phyloP scores from a whole-genome alignment of 2,888 invertebrate genomes.

The Cheilosia variabilis region DNA sequence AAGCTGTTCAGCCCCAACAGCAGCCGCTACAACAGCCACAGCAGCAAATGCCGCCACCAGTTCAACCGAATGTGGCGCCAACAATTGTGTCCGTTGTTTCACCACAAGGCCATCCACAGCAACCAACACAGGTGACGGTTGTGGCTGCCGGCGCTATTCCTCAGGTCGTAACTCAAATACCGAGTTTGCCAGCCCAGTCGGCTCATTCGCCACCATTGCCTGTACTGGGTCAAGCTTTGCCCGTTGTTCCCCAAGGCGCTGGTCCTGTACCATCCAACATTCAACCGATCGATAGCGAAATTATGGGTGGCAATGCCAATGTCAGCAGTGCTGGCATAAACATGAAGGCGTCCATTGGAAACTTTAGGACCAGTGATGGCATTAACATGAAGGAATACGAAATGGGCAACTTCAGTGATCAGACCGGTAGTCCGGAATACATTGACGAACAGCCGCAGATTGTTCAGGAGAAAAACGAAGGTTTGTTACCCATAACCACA shows the following conservation, averaged over 20 bases:
- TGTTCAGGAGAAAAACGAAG: slow-evolving; percentile 82
- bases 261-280: slow-evolving; percentile 37
- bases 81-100: slow-evolving; percentile 74
- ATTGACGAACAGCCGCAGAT: slow-evolving; percentile 58
- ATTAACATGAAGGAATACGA: slow-evolving; percentile 50
- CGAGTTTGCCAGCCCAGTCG: slow-evolving; percentile 42
- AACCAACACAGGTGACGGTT: slow-evolving; percentile 58
- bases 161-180: slow-evolving; percentile 58
- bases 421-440: slow-evolving; percentile 62
- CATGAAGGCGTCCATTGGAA: slow-evolving; percentile 1
- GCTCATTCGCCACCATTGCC: slow-evolving; percentile 66
- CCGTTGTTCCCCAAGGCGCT: slow-evolving; percentile 42
- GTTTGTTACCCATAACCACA: slow-evolving; percentile 54
- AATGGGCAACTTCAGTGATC: slow-evolving; percentile 63
- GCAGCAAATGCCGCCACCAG: slow-evolving; percentile 72
- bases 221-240: slow-evolving; percentile 51
- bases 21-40: slow-evolving; percentile 58
- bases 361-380: too few relatives aligned
- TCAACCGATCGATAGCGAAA: slow-evolving; percentile 47
- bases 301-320: slow-evolving; percentile 37
- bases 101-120: slow-evolving; percentile 59
- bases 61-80: slow-evolving; percentile 77
- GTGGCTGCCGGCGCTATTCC: slow-evolving; percentile 60
- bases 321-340: slow-evolving; percentile 13
- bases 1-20: slow-evolving; percentile 52